Evolutionary conservation across 2,888 invertebrate species (phyloP).

Genomic region (Drosophila neutralis): DNA sequence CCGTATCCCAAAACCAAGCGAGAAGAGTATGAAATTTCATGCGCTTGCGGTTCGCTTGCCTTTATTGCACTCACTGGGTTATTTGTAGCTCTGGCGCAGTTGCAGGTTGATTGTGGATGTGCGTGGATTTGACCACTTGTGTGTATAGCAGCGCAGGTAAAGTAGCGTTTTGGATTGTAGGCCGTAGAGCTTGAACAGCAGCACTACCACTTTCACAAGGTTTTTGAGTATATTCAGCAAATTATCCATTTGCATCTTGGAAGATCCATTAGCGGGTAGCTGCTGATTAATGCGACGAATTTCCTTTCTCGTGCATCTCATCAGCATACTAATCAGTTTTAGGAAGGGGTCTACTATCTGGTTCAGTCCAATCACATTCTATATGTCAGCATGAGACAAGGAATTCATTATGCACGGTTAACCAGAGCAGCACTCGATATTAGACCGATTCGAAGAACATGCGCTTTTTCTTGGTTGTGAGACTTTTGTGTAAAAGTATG

Average conservation of each 20-base stretch:
- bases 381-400: conserved; percentile 21
- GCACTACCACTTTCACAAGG: background rate
- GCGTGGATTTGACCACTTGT: conserved; percentile 13
- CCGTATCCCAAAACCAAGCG: conserved; percentile 12
- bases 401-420: conserved; percentile 24
- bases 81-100: conserved; percentile 48
- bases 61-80: conserved; percentile 64
- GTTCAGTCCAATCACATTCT: conserved; percentile 16
- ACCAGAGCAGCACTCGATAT: conserved; percentile 18
- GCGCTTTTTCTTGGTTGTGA: background rate
- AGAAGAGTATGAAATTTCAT: conserved; percentile 66
- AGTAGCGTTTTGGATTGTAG: conserved; percentile 1
- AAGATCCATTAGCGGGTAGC: background rate
- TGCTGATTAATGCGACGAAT: background rate
- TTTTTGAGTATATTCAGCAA: background rate
- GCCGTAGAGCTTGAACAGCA: background rate
- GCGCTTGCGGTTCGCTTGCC: conserved; percentile 41
- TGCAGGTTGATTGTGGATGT: conserved; percentile 34
- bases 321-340: background rate
- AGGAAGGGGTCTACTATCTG: conserved; percentile 6
- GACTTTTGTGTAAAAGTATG: background rate
- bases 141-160: background rate
- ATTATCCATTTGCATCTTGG: background rate
- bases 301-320: background rate
- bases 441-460: conserved; percentile 22